Base-by-base conservation (phyloP, 2,113 vertebrate genomes). In the Mirza zaza region DNA sequence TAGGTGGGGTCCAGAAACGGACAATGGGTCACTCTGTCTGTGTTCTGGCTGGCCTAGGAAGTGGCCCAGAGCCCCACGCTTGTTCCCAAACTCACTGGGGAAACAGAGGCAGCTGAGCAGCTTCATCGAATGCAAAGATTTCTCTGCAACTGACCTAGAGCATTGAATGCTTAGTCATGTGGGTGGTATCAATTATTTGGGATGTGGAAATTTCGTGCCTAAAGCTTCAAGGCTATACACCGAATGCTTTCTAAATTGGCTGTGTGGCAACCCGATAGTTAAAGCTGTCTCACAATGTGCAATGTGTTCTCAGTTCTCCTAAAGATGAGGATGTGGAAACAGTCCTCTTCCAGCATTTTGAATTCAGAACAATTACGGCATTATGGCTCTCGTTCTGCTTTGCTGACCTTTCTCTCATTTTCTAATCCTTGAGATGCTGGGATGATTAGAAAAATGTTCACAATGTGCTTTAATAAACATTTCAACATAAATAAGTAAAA, bases 351-450 rank as follows among this genome's bases (percentile, higher is more conserved):
- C 10, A 42, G 79, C 34, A 45, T 87, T 91, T 50, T 68, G 90
- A 92, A 90, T 80, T 70, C 65, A 5, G 57, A 92, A 95, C 94
- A 96, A 90, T 95, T n/a, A 34, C 6, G 45, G 86, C 34, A 70
- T 95, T 91, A 42, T 84, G 57, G 52, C 8, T 68, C 76, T 59
- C 68, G 13, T 55, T 57, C 55, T 52, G 94, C 83, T 90, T 87
- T 90, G 52, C 81, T 94, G 97, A 87, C 71, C 76, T 94, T 92
- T 52, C 50, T 87, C 36, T 92, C 11, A 20, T 59, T 90, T 85
- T 63, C 91, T 48, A 81, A 90, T 85, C 81, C 89, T 50, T 42
- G 55, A 90, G 77, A 90, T 86, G 59, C 20, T 52, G 59, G 77
- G 45, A 59, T 63, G 29, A n/a, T 39, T 59, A 80, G 86, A n/a